Base-by-base conservation (phyloP, 2,113 vertebrate genomes). In the Istiophorus platypterus region DNA sequence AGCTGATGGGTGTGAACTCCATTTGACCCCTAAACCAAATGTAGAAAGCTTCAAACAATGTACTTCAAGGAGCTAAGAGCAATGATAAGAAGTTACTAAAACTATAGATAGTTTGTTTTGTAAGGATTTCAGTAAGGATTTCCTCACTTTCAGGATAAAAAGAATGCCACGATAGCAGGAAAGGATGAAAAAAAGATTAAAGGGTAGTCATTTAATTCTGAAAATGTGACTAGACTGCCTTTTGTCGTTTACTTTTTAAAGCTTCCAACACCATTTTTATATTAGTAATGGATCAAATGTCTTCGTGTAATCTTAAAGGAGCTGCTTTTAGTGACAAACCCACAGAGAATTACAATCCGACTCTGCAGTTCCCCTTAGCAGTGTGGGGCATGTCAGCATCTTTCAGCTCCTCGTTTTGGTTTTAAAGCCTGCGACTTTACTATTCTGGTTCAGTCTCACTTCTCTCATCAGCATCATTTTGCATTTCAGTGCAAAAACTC, bases 21-120 rank as follows among this genome's bases (percentile, higher is more conserved):
- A 9, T 37, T 1, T 68, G 76, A 88, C 70, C 82, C 67, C 12
- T 29, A 11, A 76, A 72, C 42, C 66, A 59, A 74, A 80, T 62
- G 15, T n/a, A 2, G 54, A 34, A 34, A 54, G 62, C 20, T 66
- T 31, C 65, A 76, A 65, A 80, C 20, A 47, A 58, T 54, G 49
- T 51, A 29, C 7, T 71, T 59, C 1, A 0, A 47, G 51, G 34
- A 73, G 5, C 34, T 27, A 18, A 56, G 54, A 63, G 27, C 11
- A 1, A 22, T 2, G 54, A 18, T 37, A n/a, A 49, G 39, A 75
- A 26, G 42, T 18, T 7, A 17, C 31, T 63, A 5, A 31, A 74
- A 47, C 52, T n/a, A 74, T 2, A 45, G 34, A 72, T 54, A 0
- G 37, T 77, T 77, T 64, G 57, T 68, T 47, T 74, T 57, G 49